Conservation (phyloP, 2,797 vertebrate species). For the Pseudomugil gertrudae region DNA sequence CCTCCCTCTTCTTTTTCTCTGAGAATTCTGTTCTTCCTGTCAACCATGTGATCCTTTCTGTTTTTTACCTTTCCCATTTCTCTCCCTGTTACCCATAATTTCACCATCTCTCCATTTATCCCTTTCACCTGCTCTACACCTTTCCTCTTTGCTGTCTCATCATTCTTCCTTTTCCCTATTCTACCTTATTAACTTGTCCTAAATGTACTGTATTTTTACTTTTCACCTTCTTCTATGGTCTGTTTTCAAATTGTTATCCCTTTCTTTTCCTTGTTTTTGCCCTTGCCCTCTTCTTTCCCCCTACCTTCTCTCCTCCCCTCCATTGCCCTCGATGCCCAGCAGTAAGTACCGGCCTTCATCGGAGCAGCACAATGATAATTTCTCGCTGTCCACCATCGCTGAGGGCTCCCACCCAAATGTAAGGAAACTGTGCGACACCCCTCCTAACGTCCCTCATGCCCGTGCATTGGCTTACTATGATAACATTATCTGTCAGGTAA, state of each 20-base stretch:
- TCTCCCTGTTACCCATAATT: not conserved
- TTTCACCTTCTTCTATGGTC: not conserved
- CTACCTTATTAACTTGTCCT: not conserved
- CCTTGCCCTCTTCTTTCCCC: conserved; percentile 2
- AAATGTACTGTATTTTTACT: conserved; percentile 1
- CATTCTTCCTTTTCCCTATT: not conserved
- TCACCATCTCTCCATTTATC: not conserved
- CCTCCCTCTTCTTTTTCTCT: conserved; percentile 4
- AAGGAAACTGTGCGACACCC: conserved; percentile 90
- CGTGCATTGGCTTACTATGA: conserved; percentile 92
- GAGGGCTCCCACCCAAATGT: conserved; percentile 99
- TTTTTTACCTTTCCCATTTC: conserved; percentile 34
- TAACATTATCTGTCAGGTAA: conserved; percentile 95
- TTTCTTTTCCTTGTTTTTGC: not conserved
- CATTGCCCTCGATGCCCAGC: conserved; percentile 54
- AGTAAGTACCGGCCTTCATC: conserved; percentile 95
- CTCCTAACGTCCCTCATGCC: conserved; percentile 89
- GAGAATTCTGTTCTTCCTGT: conserved; percentile 4
- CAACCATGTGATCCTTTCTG: conserved; percentile 29
- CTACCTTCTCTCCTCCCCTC: not conserved
- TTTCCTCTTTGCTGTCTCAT: not conserved
- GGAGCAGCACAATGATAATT: conserved; percentile 99
- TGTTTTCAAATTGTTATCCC: conserved; percentile 10
- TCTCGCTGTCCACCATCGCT: conserved; percentile 99
- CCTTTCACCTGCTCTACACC: not conserved